These are phyloP conservation scores for Neogale vison DNA, from an alignment of 2,113 vertebrate species.

Conservation along the genomic window DNA sequence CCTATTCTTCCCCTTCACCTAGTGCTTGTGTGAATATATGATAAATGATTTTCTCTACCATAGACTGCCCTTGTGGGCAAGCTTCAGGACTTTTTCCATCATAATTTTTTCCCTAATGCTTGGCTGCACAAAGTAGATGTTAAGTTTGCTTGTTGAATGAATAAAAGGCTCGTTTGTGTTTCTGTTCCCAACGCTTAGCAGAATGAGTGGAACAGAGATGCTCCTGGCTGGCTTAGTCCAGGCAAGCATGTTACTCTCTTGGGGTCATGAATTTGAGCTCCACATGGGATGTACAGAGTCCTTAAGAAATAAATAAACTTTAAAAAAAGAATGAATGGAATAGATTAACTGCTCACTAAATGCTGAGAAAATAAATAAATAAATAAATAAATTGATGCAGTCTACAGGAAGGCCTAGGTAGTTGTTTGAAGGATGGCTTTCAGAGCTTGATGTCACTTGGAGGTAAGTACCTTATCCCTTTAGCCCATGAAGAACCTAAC, in stretches of 20 bases:
- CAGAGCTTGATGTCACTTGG: not conserved
- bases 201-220: not conserved
- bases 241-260: not conserved
- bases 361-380: not conserved
- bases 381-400: not conserved
- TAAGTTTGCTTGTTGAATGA: slow-evolving; percentile 22
- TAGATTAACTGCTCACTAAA: not conserved
- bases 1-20: not conserved
- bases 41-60: not conserved
- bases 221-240: not conserved
- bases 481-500: slow-evolving; percentile 35
- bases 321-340: not conserved
- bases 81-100: not conserved
- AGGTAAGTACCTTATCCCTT: not conserved
- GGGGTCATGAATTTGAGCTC: not conserved
- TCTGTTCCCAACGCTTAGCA: not conserved
- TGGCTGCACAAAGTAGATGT: not conserved
- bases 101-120: not conserved
- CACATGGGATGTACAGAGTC: not conserved
- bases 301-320: not conserved
- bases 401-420: not conserved
- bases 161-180: not conserved
- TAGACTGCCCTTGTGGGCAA: not conserved
- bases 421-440: slow-evolving; percentile 17
- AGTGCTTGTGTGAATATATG: not conserved